Percentiles rank a stretch among this genome's conserved stretches.
These are phyloP conservation scores for Sarcophaga peregrina DNA, from an alignment of 1,140 invertebrate species.

Conservation along the genomic window DNA sequence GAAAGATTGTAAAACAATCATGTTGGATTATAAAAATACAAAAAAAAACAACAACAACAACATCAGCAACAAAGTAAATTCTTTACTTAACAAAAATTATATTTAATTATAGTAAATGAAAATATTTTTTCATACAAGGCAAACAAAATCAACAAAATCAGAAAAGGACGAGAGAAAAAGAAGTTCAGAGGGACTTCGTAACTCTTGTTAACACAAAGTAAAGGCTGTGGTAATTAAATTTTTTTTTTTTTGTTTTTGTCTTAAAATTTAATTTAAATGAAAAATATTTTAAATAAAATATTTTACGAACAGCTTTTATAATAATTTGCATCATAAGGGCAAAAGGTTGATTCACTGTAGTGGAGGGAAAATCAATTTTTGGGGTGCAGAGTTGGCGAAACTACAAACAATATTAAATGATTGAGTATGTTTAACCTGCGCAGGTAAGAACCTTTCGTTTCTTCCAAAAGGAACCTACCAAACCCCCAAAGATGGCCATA, in stretches of 20 bases:
- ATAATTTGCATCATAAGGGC: too few relatives aligned
- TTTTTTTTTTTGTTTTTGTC: background rate
- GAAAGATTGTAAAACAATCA: background rate
- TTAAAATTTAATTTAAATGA: background rate
- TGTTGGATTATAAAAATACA: conserved; percentile 18
- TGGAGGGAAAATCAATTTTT: too few relatives aligned
- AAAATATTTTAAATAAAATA: background rate
- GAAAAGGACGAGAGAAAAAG: background rate
- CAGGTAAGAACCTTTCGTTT: too few relatives aligned
- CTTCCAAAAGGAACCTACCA: too few relatives aligned
- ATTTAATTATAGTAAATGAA: conserved; percentile 26
- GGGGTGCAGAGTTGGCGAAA: too few relatives aligned
- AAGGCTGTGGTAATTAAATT: conserved; percentile 6
- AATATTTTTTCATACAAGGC: background rate
- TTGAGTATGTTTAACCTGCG: too few relatives aligned
- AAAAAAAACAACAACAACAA: background rate
- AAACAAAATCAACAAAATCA: background rate
- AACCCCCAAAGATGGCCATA: too few relatives aligned
- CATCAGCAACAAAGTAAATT: conserved; percentile 13
- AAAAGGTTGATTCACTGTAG: too few relatives aligned
- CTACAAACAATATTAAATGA: too few relatives aligned
- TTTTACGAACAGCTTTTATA: too few relatives aligned
- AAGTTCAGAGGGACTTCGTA: background rate
- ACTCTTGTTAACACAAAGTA: conserved; percentile 8
- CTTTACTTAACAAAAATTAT: conserved; percentile 23